Conservation (phyloP, 2,888 invertebrate species). For the Campoplex capitator region DNA sequence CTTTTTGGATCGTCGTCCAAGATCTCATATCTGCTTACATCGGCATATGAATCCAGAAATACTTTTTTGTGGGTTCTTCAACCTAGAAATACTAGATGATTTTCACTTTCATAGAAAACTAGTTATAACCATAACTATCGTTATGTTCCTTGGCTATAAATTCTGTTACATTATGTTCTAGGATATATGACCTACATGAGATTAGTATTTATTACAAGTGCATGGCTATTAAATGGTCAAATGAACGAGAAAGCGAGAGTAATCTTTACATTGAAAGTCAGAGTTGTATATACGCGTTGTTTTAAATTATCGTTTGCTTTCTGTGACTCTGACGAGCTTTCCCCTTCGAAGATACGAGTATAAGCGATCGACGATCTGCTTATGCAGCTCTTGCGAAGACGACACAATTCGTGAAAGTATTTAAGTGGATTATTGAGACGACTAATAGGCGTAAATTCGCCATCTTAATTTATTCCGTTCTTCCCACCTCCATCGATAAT, state of each 20-base stretch:
- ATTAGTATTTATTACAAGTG: slow-evolving; percentile 26
- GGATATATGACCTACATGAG: slow-evolving; percentile 5
- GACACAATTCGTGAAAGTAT: slow-evolving; percentile 58
- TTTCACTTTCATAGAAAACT: slow-evolving; percentile 32
- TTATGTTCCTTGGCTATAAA: neutral
- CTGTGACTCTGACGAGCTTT: slow-evolving; percentile 39
- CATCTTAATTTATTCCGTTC: neutral
- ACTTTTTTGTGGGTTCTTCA: neutral
- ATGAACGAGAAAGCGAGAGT: slow-evolving; percentile 56
- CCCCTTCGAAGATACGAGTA: slow-evolving; percentile 36
- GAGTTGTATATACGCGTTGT: slow-evolving; percentile 27
- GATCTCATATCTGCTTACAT: neutral
- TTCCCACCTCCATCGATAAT: neutral
- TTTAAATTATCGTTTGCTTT: slow-evolving; percentile 50
- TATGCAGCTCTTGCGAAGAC: slow-evolving; percentile 23
- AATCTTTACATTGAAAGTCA: slow-evolving; percentile 37
- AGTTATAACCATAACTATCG: slow-evolving; percentile 12
- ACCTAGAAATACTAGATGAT: neutral
- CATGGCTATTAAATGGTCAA: slow-evolving; percentile 3
- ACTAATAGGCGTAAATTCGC: slow-evolving; percentile 20
- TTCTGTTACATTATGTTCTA: neutral
- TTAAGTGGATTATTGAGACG: slow-evolving; percentile 49
- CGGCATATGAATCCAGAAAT: too few relatives aligned
- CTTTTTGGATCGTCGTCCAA: neutral
- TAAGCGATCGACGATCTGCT: neutral